Evolutionary conservation across 2,797 vertebrate genomes (phyloP).

Genomic region (Aldrovandia affinis): DNA sequence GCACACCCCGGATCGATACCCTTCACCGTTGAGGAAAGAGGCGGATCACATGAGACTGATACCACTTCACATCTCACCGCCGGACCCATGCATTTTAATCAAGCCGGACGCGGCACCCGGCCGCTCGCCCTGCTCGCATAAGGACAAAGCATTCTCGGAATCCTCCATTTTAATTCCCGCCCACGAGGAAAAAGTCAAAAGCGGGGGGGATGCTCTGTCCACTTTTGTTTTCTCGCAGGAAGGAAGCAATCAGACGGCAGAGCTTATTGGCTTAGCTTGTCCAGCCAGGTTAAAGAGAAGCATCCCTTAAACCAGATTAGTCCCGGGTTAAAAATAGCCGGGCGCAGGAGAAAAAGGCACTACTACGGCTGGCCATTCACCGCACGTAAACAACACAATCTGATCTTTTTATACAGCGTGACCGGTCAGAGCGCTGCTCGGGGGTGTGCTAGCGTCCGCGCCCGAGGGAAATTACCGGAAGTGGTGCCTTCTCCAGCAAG

Average conservation of each 20-base stretch:
- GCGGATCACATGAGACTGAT: slow-evolving; percentile 56
- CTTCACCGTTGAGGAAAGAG: slow-evolving; percentile 58
- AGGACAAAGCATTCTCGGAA: background rate
- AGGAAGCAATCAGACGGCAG: slow-evolving; percentile 68
- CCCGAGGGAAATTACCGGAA: background rate
- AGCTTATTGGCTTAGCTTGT: slow-evolving; percentile 94
- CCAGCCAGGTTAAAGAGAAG: slow-evolving; percentile 92
- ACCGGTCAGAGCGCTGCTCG: background rate
- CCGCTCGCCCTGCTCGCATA: background rate
- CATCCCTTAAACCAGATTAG: slow-evolving; percentile 90
- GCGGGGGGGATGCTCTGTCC: slow-evolving; percentile 7
- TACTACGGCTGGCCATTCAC: slow-evolving; percentile 69
- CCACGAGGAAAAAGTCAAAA: background rate
- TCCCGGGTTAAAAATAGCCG: slow-evolving; percentile 91
- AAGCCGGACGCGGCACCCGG: background rate
- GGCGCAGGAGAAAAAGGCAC: slow-evolving; percentile 72
- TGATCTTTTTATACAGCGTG: slow-evolving; percentile 51
- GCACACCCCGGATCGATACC: slow-evolving; percentile 55
- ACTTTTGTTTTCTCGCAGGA: slow-evolving; percentile 67
- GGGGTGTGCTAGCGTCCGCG: background rate
- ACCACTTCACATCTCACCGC: slow-evolving; percentile 53
- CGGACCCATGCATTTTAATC: slow-evolving; percentile 45
- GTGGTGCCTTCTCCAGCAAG: background rate
- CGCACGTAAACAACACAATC: slow-evolving; percentile 55
- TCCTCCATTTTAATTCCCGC: background rate